Percentiles rank a stretch among this genome's conserved stretches.
phyloP scores from a whole-genome alignment of 2,113 vertebrate species.

The Eubucco bourcierii region DNA sequence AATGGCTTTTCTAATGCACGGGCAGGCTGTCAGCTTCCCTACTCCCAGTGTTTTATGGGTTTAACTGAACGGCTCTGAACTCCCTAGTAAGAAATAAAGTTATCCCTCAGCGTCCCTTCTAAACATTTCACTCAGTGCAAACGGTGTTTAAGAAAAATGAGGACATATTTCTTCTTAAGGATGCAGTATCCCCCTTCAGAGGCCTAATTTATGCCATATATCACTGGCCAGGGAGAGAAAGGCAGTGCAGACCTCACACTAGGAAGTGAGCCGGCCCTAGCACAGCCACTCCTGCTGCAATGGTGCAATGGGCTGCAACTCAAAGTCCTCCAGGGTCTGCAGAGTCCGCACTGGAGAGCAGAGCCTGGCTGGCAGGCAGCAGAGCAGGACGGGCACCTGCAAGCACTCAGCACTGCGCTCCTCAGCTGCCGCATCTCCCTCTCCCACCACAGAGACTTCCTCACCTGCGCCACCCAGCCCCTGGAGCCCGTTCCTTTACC shows the following conservation, averaged over 20 bases:
- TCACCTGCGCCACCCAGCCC: neutral
- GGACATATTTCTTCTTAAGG: slow-evolving; percentile 91
- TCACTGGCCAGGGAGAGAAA: slow-evolving; percentile 73
- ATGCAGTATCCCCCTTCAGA: slow-evolving; percentile 85
- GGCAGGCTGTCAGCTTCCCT: slow-evolving; percentile 86
- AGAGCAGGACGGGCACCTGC: slow-evolving; percentile 6
- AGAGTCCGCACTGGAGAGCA: neutral
- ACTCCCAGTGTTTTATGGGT: slow-evolving; percentile 91
- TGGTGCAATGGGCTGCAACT: slow-evolving; percentile 41
- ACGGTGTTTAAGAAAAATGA: slow-evolving; percentile 96
- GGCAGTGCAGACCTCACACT: slow-evolving; percentile 61
- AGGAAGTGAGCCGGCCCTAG: slow-evolving; percentile 56
- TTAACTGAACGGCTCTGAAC: slow-evolving; percentile 95
- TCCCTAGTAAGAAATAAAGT: slow-evolving; percentile 99
- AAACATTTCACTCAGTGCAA: slow-evolving; percentile 99
- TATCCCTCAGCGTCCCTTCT: slow-evolving; percentile 93
- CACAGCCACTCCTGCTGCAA: slow-evolving; percentile 17
- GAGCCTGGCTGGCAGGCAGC: slow-evolving; percentile 2
- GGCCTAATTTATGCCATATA: slow-evolving; percentile 80
- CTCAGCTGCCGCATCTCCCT: neutral
- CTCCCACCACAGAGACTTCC: neutral
- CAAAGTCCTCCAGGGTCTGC: neutral
- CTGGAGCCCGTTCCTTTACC: neutral
- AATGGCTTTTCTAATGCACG: slow-evolving; percentile 86
- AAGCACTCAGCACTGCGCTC: neutral